Evolutionary conservation across 2,888 invertebrate species (phyloP).

Genomic region (Dastarcus helophoroides): DNA sequence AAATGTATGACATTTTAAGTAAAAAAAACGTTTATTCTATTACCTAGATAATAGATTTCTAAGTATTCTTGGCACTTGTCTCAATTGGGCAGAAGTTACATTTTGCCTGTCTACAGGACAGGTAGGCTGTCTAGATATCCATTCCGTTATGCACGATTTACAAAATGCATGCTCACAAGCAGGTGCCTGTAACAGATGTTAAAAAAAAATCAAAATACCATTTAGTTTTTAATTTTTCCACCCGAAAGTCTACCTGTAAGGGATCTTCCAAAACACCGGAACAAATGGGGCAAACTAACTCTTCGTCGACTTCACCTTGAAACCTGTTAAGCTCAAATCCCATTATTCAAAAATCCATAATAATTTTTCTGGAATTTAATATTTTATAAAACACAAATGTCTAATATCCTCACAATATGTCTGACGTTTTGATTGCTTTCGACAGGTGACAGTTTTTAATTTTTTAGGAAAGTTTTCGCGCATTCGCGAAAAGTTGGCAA

Average conservation of each 20-base stretch:
- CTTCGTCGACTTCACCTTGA: constrained; percentile 93
- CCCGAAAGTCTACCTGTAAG: constrained; percentile 55
- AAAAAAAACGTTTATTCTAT: too few relatives aligned
- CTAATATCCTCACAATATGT: too few relatives aligned
- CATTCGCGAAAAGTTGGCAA: too few relatives aligned
- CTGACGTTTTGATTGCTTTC: too few relatives aligned
- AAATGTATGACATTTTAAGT: background rate
- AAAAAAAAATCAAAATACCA: too few relatives aligned
- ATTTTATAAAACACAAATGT: too few relatives aligned
- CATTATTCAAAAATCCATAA: too few relatives aligned
- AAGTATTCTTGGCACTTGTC: constrained; percentile 87
- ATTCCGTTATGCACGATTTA: constrained; percentile 85
- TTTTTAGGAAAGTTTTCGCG: too few relatives aligned
- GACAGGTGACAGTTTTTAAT: too few relatives aligned
- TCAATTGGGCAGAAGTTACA: constrained; percentile 77
- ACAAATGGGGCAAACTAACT: constrained; percentile 92
- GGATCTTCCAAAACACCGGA: constrained; percentile 92
- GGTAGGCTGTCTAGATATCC: constrained; percentile 87
- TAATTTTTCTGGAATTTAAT: too few relatives aligned
- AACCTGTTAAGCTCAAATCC: constrained; percentile 91
- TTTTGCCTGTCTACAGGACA: constrained; percentile 90
- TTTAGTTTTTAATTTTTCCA: too few relatives aligned
- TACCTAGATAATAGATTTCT: constrained; percentile 81
- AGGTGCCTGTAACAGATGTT: constrained; percentile 57
- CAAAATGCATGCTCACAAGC: constrained; percentile 96